A percentile compares a stretch with the other conserved stretches of the same genome.
Conservation (phyloP, 1,140 invertebrate species). For the Himalopsyche phryganea region DNA sequence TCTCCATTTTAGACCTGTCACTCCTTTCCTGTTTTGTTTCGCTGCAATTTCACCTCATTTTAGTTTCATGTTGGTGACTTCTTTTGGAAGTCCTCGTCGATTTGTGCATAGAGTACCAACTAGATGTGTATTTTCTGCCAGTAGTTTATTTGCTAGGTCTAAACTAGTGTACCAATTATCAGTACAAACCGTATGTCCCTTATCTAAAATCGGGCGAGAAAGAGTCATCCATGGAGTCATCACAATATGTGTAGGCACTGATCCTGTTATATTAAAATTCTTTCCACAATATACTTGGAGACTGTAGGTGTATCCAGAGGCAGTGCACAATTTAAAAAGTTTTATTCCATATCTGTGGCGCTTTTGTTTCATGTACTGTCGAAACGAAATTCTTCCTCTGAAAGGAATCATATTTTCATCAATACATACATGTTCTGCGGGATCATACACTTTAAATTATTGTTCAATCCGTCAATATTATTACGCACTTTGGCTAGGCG, state of each 20-base stretch:
- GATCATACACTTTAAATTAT: conserved; percentile 34
- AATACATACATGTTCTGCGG: conserved; percentile 36
- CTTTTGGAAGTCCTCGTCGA: conserved; percentile 27
- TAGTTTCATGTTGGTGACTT: conserved; percentile 34
- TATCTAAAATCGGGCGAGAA: too few species aligned
- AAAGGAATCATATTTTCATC: conserved; percentile 42
- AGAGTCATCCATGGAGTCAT: conserved; percentile 30
- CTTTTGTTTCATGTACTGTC: conserved; percentile 37
- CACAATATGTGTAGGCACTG: conserved; percentile 34
- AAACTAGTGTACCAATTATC: conserved; percentile 37
- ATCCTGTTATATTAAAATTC: conserved; percentile 15
- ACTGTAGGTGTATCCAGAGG: conserved; percentile 31
- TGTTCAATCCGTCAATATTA: conserved; percentile 22
- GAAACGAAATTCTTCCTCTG: conserved; percentile 36
- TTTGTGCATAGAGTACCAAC: conserved; percentile 34
- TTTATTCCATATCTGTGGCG: conserved; percentile 36
- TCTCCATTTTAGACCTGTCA: conserved; percentile 36
- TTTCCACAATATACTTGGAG: conserved; percentile 34
- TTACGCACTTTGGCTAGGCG: conserved; percentile 28
- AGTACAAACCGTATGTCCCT: conserved; percentile 27
- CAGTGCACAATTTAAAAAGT: conserved; percentile 36
- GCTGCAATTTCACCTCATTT: conserved; percentile 33
- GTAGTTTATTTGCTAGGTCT: conserved; percentile 32
- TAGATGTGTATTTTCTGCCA: conserved; percentile 33
- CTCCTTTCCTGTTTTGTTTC: conserved; percentile 31